Evolutionary conservation across 1,140 invertebrate species (phyloP), one percentile per base, ranked within the genome.

Genomic region (Pararge aegeria): DNA sequence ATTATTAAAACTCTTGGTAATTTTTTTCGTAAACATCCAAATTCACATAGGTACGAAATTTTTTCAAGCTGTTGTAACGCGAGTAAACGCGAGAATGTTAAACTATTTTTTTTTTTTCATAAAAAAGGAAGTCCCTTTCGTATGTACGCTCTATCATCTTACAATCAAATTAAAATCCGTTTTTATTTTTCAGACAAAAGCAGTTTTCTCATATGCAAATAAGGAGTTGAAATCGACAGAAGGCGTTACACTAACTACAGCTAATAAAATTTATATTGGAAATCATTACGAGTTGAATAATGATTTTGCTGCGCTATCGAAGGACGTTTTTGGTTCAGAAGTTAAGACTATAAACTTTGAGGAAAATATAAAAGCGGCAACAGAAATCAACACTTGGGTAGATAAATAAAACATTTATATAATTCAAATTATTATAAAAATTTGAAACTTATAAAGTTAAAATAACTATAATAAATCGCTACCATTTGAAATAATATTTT

Each of bases 311-410:
- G 60, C 38, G 13, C 15, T 66, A 9, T 53, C 68, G 2, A 46
- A 61, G 29, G 52, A 64, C 6, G 46, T 64, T n/a, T 77, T 77
- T 42, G 55, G 68, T 19, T 75, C 72, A 21, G 72, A 72, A 54
- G 61, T 74, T 18, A 27, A 64, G 57, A 77, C 74, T 30, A 49
- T 87, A 1, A 66, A 89, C 44, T 89, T 89, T 37, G 5, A 10
- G 0, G 65, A 80, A 15, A 73, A 55, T 18, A 9, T 2, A 5
- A 54, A 64, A 52, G 66, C 80, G 21, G 82, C 83, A 20, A 54
- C 59, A 5, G 73, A 75, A 64, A 80, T 89, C 29, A 89, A 89
- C 42, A 37, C 53, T 18, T 89, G 86, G 95, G 93, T 96, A 77
- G 13, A 4, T 46, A 42, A 16, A 42, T 16, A 15, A 18, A 18